Evolutionary conservation across 2,888 invertebrate genomes (phyloP).

Genomic region (Platerodrilus igneus): DNA sequence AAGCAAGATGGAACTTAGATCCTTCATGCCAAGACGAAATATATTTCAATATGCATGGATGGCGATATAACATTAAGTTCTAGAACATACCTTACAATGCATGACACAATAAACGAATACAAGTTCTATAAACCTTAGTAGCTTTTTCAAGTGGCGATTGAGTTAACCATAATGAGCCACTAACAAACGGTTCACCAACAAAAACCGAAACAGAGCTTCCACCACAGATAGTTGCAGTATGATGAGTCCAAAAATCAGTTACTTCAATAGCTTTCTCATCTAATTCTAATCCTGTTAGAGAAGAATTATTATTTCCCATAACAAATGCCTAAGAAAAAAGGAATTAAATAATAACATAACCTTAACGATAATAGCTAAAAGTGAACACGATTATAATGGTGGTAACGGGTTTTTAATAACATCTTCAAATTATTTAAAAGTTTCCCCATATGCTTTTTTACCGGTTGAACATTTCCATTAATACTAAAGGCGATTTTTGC

Average conservation of each 20-base stretch:
- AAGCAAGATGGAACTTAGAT: conserved; percentile 71
- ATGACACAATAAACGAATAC: neutral
- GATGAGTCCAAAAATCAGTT: conserved; percentile 75
- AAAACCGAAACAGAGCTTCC: conserved; percentile 68
- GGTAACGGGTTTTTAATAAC: too few relatives aligned
- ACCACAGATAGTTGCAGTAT: conserved; percentile 58
- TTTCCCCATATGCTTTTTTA: too few relatives aligned
- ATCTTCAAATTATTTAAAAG: too few relatives aligned
- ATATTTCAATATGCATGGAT: conserved; percentile 81
- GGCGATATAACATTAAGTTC: conserved; percentile 81
- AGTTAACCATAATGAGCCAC: conserved; percentile 59
- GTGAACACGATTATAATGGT: too few relatives aligned
- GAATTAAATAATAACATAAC: too few relatives aligned
- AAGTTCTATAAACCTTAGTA: conserved; percentile 63
- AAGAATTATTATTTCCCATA: conserved; percentile 79
- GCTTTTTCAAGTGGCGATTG: conserved; percentile 70
- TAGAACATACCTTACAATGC: conserved; percentile 46
- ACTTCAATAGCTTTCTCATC: conserved; percentile 71
- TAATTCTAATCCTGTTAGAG: conserved; percentile 66
- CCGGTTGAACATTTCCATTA: too few relatives aligned
- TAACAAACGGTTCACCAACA: conserved; percentile 64
- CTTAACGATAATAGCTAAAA: too few relatives aligned
- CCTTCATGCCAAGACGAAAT: conserved; percentile 75
- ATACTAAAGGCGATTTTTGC: too few relatives aligned
- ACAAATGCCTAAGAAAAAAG: too few relatives aligned